A percentile compares a stretch with the other conserved stretches of the same genome.
Evolutionary conservation across 2,888 invertebrate species (phyloP).

Genomic region (Plagodis dolabraria): DNA sequence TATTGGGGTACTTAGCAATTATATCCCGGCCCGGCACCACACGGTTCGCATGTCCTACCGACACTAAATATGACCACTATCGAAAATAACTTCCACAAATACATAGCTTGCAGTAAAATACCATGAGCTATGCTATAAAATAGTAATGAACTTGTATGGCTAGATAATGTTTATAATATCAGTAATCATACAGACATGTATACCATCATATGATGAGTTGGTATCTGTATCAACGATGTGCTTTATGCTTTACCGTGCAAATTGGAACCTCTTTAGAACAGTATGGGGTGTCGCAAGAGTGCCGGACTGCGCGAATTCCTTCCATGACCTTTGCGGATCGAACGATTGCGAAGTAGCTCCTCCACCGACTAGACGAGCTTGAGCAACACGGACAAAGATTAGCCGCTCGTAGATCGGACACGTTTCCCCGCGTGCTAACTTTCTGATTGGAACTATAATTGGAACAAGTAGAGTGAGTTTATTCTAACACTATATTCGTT

Average conservation of each 20-base stretch:
- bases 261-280: slow-evolving; percentile 65
- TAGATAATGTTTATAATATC: background rate
- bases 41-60: too few species aligned
- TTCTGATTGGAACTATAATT: slow-evolving; percentile 24
- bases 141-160: too few species aligned
- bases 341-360: slow-evolving; percentile 80
- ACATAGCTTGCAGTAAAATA: too few species aligned
- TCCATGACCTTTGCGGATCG: slow-evolving; percentile 83
- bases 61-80: too few species aligned
- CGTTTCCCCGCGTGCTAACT: slow-evolving; percentile 19
- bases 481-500: slow-evolving; percentile 7
- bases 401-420: slow-evolving; percentile 57
- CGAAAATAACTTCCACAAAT: too few species aligned
- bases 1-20: too few species aligned
- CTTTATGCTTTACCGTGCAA: slow-evolving; percentile 8
- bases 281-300: slow-evolving; percentile 70
- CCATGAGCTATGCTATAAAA: too few species aligned
- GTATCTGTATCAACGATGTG: background rate
- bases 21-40: too few species aligned
- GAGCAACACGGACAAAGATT: slow-evolving; percentile 75
- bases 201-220: background rate
- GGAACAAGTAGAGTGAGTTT: slow-evolving; percentile 19
- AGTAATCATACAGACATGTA: background rate
- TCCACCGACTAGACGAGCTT: slow-evolving; percentile 78
- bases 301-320: slow-evolving; percentile 83